Conservation (phyloP, 2,797 vertebrate genomes). For the Podargus strigoides region DNA sequence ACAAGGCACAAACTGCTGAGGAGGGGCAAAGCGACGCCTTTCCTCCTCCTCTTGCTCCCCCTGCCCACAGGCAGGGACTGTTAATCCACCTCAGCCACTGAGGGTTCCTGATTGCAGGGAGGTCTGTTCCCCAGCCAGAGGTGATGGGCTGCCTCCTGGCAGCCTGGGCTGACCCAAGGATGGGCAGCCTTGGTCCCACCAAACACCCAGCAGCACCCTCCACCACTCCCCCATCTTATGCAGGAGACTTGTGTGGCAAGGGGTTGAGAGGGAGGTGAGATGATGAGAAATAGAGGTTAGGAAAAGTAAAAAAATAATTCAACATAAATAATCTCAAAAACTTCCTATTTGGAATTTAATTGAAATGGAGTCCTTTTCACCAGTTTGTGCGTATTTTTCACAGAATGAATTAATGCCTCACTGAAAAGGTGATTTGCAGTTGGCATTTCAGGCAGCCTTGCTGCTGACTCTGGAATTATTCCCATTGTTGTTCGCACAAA, state of each 20-base stretch:
- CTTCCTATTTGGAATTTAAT: background rate
- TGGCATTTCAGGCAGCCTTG: slow-evolving; percentile 42
- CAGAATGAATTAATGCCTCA: slow-evolving; percentile 46
- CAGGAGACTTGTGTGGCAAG: background rate
- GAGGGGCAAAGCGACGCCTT: background rate
- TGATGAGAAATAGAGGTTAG: background rate
- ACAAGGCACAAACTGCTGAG: background rate
- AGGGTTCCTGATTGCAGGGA: background rate
- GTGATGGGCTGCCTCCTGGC: accelerated
- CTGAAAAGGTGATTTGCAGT: slow-evolving; percentile 56
- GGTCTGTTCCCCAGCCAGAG: background rate
- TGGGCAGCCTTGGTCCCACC: background rate
- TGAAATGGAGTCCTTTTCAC: slow-evolving; percentile 1
- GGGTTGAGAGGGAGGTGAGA: background rate
- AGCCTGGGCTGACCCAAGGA: too few relatives aligned
- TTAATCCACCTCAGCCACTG: background rate
- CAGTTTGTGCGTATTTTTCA: slow-evolving; percentile 15
- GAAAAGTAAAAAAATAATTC: background rate
- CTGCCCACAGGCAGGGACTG: background rate
- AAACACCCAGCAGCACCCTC: accelerated
- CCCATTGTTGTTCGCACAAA: slow-evolving; percentile 53
- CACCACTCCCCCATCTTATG: background rate
- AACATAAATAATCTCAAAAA: background rate
- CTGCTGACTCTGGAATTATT: slow-evolving; percentile 53
- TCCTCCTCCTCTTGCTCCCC: accelerated